Percentiles rank a stretch among this genome's conserved stretches.
These are phyloP conservation scores for Pterocles gutturalis DNA, from an alignment of 2,113 vertebrate genomes.

Conservation along the genomic window DNA sequence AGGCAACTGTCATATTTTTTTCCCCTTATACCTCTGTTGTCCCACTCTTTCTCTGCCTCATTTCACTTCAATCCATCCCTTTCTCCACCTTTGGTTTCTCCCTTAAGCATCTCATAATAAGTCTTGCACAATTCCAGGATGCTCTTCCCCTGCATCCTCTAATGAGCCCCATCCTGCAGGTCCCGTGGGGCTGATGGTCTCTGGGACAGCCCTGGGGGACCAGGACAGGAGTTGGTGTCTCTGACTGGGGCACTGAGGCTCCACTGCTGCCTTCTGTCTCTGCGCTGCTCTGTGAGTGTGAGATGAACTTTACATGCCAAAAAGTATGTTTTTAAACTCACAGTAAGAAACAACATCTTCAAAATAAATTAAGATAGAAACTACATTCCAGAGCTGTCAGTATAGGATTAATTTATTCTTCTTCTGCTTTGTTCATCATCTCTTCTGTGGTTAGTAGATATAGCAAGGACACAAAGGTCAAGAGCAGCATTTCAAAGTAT, in stretches of 20 bases:
- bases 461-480: background rate
- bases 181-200: rapidly evolving
- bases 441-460: background rate
- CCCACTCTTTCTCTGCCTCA: background rate
- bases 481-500: background rate
- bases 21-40: background rate
- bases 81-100: background rate
- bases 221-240: background rate
- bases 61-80: background rate
- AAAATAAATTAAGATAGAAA: background rate
- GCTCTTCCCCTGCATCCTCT: background rate
- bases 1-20: background rate
- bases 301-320: background rate
- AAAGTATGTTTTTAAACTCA: background rate
- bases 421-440: background rate
- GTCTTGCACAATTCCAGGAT: background rate
- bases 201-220: no score
- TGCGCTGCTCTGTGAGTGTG: rapidly evolving
- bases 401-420: background rate
- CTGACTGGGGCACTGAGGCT: background rate
- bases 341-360: background rate
- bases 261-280: background rate
- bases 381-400: background rate
- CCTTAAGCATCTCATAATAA: background rate
- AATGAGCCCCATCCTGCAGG: rapidly evolving